Evolutionary conservation across 37 sponge, comb jelly and placozoan genomes (phyloP).

Genomic region (Oscarella lobularis): DNA sequence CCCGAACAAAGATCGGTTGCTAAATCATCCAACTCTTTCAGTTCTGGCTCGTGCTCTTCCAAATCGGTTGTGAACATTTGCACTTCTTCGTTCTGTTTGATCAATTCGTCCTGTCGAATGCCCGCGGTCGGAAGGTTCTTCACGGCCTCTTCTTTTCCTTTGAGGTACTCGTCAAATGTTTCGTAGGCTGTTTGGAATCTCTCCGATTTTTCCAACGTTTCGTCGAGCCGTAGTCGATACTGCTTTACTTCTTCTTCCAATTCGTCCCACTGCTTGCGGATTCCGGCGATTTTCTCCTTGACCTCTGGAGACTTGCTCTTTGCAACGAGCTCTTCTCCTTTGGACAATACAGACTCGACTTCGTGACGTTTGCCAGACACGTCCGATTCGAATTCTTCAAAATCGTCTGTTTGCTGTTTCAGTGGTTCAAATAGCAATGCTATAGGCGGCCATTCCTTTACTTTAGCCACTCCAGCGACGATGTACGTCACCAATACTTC

Average conservation of each 20-base stretch:
- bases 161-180: background rate
- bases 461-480: background rate
- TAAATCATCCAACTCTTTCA: background rate
- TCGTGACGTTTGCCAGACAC: background rate
- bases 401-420: background rate
- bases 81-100: background rate
- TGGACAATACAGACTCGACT: background rate
- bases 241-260: background rate
- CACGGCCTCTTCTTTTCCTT: background rate
- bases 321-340: background rate
- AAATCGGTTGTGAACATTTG: conserved; percentile 2
- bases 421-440: background rate
- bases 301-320: background rate
- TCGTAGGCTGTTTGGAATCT: background rate
- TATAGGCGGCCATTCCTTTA: background rate
- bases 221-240: background rate
- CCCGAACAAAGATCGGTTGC: conserved; percentile 2
- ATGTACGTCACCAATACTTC: background rate
- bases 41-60: conserved; percentile 3
- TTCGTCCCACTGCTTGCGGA: background rate
- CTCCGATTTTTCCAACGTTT: background rate
- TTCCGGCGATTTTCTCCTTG: background rate
- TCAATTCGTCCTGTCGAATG: background rate
- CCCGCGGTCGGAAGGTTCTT: background rate
- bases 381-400: background rate